These are phyloP conservation scores for Delphinus delphis DNA, from an alignment of 2,113 vertebrate species.

Conservation along the genomic window DNA sequence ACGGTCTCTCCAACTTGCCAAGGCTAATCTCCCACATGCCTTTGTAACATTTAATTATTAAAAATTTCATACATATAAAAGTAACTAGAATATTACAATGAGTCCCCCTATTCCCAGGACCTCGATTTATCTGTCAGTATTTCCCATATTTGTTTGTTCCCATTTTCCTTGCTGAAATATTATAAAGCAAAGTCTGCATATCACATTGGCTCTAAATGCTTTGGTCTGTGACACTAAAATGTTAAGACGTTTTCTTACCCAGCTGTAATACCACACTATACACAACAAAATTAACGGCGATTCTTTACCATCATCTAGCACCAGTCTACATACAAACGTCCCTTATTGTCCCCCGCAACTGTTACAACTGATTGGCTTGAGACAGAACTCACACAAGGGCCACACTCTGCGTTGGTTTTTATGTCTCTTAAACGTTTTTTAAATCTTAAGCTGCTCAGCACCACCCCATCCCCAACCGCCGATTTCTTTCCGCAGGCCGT, in stretches of 20 bases:
- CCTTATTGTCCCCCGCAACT: neutral
- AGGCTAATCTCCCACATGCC: neutral
- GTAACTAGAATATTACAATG: neutral
- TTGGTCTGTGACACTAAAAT: neutral
- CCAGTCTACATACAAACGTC: neutral
- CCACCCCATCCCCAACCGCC: no score
- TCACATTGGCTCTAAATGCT: neutral
- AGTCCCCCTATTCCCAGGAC: neutral
- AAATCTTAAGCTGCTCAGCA: neutral
- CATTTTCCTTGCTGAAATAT: neutral
- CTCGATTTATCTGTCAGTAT: neutral
- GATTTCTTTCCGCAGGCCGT: neutral
- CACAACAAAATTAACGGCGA: neutral
- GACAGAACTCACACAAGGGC: neutral
- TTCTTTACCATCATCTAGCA: neutral
- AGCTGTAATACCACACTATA: neutral
- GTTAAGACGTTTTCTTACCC: neutral
- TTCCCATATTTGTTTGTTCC: neutral
- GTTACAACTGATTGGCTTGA: neutral
- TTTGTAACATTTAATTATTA: neutral
- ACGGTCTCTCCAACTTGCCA: neutral
- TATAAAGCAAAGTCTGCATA: neutral
- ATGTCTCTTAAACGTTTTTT: neutral
- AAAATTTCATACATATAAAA: neutral
- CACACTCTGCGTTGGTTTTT: neutral